Evolutionary conservation across 1,140 invertebrate species (phyloP), one percentile per base, ranked within the genome.

Genomic region (Grapholita molesta): DNA sequence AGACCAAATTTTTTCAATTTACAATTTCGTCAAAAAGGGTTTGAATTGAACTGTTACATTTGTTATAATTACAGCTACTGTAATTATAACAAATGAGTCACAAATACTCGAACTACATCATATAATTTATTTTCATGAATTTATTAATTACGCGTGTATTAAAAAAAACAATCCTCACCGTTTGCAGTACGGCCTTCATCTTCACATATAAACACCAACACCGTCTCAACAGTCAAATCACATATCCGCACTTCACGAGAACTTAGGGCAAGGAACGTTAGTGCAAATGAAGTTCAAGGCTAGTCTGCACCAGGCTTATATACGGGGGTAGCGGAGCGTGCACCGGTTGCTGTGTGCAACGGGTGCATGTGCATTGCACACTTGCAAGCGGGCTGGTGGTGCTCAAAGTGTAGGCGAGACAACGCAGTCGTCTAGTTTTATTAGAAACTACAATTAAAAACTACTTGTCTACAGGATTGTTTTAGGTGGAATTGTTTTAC

Each of bases 261-360:
- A 61, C 55, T 8, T 9, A 30, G 55, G 28, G 24, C 33, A 67
- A 38, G 64, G 70, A 66, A 74, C 71, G 76, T 66, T 70, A 15
- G 76, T 80, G 80, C 74, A 84, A 89, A 80, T 91, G 86, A 89
- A 88, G 89, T 89, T 91, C 87, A 89, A 91, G 89, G 87, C 82
- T 88, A 83, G 74, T 76, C 48, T 70, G 72, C 68, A 24, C 53
- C 72, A 80, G 79, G 75, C 78, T 88, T 91, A 91, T 91, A 91
- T 91, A 91, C 79, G 80, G 79, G 89, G 85, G 86, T 89, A 80
- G 83, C 81, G 83, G 77, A 89, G 69, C 89, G 89, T 89, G 78
- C 74, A 48, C 53, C 1, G 66, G 73, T 61, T 21, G 11, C 32
- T 78, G 86, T 88, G 66, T 70, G 76, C 77, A 71, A 65, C 74